Base-by-base conservation (phyloP, 2,888 invertebrate species). In the Amblyjoppa fuscipennis region DNA sequence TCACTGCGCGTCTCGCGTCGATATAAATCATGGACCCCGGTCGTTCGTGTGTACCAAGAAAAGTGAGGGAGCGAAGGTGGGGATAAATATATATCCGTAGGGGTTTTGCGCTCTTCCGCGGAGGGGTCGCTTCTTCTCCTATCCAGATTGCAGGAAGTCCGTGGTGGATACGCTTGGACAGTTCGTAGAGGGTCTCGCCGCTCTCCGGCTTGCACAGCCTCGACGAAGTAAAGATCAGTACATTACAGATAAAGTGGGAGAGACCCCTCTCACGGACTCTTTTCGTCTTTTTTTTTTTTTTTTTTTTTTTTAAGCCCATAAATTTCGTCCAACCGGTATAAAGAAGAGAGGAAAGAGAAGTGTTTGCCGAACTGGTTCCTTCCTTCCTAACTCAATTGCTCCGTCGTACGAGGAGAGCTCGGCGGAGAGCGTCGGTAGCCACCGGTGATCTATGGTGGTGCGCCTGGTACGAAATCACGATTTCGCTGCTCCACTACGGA, bases 281-380 rank as follows among this genome's bases (percentile, higher is more conserved):
- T 61, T 61, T 31, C 16, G 92, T 93, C n/a, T 16, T 61, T 61
- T 31, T 11, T n/a, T 34, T 64, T n/a, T 61, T 93, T 94, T 93
- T 94, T 93, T n/a, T 31, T 64, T 64, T 94, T 94, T 94, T 94
- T 94, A 94, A 94, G 93, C 92, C 80, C 90, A 94, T 94, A 94
- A 94, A 94, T 94, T 92, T 92, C 87, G 81, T 83, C 82, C 85
- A 64, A 79, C 77, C 64, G 79, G 71, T 80, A 73, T 64, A 74
- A 83, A 86, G 69, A 82, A 71, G 80, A 75, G 81, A 61, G 79
- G 78, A 86, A 85, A 85, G 87, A 92, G 92, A 92, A 93, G 93
- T 94, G 94, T 94, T 94, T 94, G 94, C 94, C 92, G 93, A 94
- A 94, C 94, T 93, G 93, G 93, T 94, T 94, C 93, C 93, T 93